Conservation (phyloP, 2,797 vertebrate genomes). For the Lithobates pipiens region DNA sequence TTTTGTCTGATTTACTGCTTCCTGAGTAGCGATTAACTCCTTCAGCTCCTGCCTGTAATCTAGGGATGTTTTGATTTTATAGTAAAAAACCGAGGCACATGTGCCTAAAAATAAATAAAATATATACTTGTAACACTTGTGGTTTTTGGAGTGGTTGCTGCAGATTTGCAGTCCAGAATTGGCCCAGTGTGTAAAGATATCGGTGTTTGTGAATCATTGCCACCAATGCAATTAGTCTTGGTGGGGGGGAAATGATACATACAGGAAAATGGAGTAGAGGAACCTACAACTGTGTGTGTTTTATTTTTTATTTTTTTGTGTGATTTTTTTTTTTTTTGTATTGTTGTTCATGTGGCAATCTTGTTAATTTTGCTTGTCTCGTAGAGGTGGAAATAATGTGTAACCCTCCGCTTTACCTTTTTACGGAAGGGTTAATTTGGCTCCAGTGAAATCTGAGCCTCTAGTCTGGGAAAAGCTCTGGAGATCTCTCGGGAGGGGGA, state of each 20-base stretch:
- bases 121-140: not conserved
- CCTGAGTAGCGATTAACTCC: constrained; percentile 62
- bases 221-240: not conserved
- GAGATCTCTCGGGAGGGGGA: constrained; percentile 44
- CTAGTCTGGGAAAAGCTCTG: constrained; percentile 44
- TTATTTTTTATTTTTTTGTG: too few relatives aligned
- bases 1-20: constrained; percentile 65
- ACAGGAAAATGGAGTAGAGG: too few relatives aligned
- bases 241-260: too few relatives aligned
- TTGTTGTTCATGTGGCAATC: too few relatives aligned
- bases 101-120: too few relatives aligned
- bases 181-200: not conserved
- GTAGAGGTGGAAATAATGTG: too few relatives aligned
- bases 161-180: not conserved
- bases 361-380: too few relatives aligned
- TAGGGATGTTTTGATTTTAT: not conserved
- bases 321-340: too few relatives aligned
- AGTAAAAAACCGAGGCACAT: too few relatives aligned
- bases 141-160: not conserved
- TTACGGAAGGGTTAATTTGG: constrained; percentile 34
- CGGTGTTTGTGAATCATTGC: not conserved
- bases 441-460: constrained; percentile 47
- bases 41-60: constrained; percentile 19
- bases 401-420: not conserved
- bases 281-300: too few relatives aligned